Conservation (phyloP, 2,797 vertebrate species). For the Hydrophis major region DNA sequence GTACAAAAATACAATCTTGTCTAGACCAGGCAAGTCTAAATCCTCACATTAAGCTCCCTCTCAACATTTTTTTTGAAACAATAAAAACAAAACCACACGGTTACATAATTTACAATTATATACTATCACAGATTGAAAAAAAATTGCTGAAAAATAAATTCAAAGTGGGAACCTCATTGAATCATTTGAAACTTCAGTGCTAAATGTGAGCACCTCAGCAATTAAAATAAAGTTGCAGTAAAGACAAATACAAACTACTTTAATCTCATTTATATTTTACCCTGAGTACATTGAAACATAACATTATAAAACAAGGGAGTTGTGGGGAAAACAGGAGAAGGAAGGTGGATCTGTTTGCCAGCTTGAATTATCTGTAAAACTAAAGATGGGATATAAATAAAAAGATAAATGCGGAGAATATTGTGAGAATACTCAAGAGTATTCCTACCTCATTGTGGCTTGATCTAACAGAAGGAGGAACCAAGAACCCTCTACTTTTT, state of each 20-base stretch:
- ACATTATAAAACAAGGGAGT: not conserved
- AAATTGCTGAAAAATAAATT: not conserved
- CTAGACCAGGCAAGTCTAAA: not conserved
- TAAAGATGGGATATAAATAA: not conserved
- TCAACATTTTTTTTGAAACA: not conserved
- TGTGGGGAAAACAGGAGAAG: not conserved
- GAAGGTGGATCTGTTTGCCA: not conserved
- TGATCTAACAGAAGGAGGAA: not conserved
- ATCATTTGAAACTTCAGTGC: not conserved
- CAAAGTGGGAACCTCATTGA: not conserved
- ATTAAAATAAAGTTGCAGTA: not conserved
- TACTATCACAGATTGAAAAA: not conserved
- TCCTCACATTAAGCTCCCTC: not conserved
- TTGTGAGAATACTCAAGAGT: not conserved
- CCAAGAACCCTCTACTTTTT: not conserved
- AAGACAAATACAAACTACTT: not conserved
- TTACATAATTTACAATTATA: not conserved
- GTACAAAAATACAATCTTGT: not conserved
- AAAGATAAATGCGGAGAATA: not conserved
- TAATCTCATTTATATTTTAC: not conserved
- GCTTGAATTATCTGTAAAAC: not conserved
- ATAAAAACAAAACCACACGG: not conserved
- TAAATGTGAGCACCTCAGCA: not conserved
- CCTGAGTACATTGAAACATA: not conserved
- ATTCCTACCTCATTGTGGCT: not conserved